phyloP scores from a whole-genome alignment of 2,113 vertebrate species.

The Sminthopsis crassicaudata region DNA sequence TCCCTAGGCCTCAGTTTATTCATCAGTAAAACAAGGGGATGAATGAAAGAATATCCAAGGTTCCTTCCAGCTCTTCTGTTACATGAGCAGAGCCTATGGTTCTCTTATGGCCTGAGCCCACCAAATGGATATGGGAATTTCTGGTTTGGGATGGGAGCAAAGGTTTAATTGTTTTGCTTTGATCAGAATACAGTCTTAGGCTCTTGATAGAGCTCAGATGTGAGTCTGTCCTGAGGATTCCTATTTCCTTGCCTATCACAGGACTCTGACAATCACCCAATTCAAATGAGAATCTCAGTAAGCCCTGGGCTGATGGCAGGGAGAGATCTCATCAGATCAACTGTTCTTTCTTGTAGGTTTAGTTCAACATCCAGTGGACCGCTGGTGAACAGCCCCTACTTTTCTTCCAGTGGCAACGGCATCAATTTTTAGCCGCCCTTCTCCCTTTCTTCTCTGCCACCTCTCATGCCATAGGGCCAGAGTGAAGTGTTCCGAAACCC shows the following conservation, averaged over 20 bases:
- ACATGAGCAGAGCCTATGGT: background rate
- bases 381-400: slow-evolving; percentile 63
- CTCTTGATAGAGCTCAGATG: slow-evolving; percentile 17
- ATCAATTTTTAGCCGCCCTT: slow-evolving; percentile 67
- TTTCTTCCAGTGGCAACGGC: slow-evolving; percentile 64
- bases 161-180: slow-evolving; percentile 32
- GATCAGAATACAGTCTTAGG: slow-evolving; percentile 19
- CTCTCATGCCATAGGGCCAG: background rate
- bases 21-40: background rate
- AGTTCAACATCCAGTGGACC: slow-evolving; percentile 64
- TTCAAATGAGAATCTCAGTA: slow-evolving; percentile 26
- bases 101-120: background rate
- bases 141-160: background rate
- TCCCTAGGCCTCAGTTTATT: background rate
- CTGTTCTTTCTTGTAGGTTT: slow-evolving; percentile 74
- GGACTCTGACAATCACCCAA: slow-evolving; percentile 46
- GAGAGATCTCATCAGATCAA: background rate
- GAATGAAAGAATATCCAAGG: background rate
- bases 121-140: background rate
- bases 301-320: background rate
- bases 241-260: slow-evolving; percentile 18
- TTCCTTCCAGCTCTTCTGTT: background rate
- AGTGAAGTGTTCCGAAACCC: slow-evolving; percentile 59
- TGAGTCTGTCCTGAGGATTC: slow-evolving; percentile 27
- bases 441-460: background rate